Conservation (phyloP, 2,113 vertebrate genomes). For the Ia io region DNA sequence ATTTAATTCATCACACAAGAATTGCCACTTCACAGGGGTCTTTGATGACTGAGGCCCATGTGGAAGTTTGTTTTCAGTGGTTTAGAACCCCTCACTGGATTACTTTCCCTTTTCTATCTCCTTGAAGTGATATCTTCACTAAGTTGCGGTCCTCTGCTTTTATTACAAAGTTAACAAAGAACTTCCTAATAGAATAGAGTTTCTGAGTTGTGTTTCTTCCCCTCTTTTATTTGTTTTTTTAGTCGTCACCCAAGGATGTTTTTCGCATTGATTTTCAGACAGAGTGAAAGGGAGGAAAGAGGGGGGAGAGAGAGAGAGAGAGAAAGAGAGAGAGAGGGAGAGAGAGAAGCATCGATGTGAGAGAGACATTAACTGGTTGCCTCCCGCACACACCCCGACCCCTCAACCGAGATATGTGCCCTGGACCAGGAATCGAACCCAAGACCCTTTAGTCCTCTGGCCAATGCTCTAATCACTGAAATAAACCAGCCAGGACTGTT, state of each 20-base stretch:
- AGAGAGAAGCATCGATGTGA: no score
- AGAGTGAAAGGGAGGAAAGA: no score
- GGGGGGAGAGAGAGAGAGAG: no score
- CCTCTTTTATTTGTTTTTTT: neutral
- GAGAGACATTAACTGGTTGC: no score
- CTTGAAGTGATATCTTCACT: neutral
- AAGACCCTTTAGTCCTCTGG: no score
- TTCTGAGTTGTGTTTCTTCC: neutral
- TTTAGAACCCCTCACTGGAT: neutral
- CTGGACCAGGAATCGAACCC: no score
- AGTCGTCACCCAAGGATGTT: no score
- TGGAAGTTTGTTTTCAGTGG: neutral
- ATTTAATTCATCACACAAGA: neutral
- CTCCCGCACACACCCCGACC: no score
- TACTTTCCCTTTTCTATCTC: neutral
- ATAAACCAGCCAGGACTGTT: neutral
- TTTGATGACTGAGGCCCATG: neutral
- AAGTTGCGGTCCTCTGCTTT: neutral
- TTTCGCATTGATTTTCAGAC: no score
- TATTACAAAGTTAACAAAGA: slow-evolving; percentile 19
- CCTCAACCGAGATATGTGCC: no score
- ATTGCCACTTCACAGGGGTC: neutral
- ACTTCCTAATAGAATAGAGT: neutral
- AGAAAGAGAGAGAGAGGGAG: no score
- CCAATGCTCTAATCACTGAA: no score